These are phyloP conservation scores for Leptothorax acervorum DNA, from an alignment of 2,888 invertebrate species.

Conservation along the genomic window DNA sequence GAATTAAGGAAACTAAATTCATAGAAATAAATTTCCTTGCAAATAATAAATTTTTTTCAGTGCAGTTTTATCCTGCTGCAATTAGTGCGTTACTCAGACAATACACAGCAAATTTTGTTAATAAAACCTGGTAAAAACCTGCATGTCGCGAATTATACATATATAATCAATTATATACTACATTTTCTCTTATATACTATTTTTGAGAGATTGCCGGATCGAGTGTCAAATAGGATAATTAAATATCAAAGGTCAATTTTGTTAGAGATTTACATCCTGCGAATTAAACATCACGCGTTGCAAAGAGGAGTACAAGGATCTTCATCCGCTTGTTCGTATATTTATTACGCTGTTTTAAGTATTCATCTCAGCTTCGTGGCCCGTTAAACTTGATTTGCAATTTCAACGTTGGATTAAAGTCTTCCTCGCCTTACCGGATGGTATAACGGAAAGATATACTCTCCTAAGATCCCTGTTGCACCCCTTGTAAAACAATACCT, in stretches of 20 bases:
- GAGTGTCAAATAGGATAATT: not conserved
- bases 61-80: not conserved
- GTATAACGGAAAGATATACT: constrained; percentile 26
- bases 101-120: not conserved
- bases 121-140: not conserved
- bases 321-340: constrained; percentile 19
- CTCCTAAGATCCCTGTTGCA: not conserved
- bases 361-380: constrained; percentile 33
- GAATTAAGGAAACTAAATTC: no score
- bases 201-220: not conserved
- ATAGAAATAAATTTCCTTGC: no score
- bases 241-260: not conserved
- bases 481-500: not conserved
- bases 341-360: constrained; percentile 39
- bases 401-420: constrained; percentile 49
- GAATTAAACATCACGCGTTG: constrained; percentile 24
- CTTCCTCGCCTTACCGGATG: constrained; percentile 13
- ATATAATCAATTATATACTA: not conserved
- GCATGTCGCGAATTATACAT: not conserved
- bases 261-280: not conserved
- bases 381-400: constrained; percentile 51
- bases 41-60: no score
- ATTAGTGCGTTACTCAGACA: not conserved
- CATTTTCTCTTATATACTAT: not conserved
- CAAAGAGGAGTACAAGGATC: constrained; percentile 2